These are phyloP conservation scores for Aricia artaxerxes DNA, from an alignment of 2,888 invertebrate species.

Conservation along the genomic window DNA sequence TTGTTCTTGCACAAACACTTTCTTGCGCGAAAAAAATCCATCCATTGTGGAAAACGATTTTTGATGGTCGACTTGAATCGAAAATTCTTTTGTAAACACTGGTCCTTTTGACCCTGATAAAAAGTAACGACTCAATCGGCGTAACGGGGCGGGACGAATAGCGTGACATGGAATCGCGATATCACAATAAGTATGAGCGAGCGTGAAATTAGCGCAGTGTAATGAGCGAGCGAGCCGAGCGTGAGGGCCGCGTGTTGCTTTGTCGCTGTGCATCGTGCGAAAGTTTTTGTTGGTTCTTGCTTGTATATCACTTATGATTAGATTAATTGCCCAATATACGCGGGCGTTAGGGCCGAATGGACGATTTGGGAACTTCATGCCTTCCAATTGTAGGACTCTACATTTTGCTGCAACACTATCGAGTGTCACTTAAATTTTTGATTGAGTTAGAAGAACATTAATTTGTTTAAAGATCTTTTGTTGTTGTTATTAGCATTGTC, in stretches of 20 bases:
- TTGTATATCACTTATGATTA: slow-evolving; percentile 25
- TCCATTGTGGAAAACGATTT: slow-evolving; percentile 59
- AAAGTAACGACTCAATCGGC: slow-evolving; percentile 66
- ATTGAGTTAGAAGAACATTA: not conserved
- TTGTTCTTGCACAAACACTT: slow-evolving; percentile 80
- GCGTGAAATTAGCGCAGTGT: slow-evolving; percentile 73
- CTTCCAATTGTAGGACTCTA: not conserved
- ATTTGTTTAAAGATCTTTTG: not conserved
- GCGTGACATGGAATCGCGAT: slow-evolving; percentile 69
- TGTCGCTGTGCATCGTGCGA: slow-evolving; percentile 62
- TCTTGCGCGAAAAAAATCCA: slow-evolving; percentile 65
- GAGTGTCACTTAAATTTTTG: not conserved
- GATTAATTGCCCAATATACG: slow-evolving; percentile 25
- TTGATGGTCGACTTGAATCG: slow-evolving; percentile 70
- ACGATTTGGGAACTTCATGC: not conserved
- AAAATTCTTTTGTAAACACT: slow-evolving; percentile 37
- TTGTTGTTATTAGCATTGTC: not conserved
- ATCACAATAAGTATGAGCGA: slow-evolving; percentile 72
- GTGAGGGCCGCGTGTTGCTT: slow-evolving; percentile 70
- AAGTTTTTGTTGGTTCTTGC: slow-evolving; percentile 72
- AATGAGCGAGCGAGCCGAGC: slow-evolving; percentile 67
- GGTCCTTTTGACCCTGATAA: slow-evolving; percentile 40
- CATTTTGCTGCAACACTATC: not conserved
- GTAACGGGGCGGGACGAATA: slow-evolving; percentile 70
- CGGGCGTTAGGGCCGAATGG: not conserved